Percentiles rank a stretch among this genome's conserved stretches.
These are phyloP conservation scores for Agelas oroides DNA, from an alignment of 37 sponge, comb jelly and placozoan species.

Conservation along the genomic window DNA sequence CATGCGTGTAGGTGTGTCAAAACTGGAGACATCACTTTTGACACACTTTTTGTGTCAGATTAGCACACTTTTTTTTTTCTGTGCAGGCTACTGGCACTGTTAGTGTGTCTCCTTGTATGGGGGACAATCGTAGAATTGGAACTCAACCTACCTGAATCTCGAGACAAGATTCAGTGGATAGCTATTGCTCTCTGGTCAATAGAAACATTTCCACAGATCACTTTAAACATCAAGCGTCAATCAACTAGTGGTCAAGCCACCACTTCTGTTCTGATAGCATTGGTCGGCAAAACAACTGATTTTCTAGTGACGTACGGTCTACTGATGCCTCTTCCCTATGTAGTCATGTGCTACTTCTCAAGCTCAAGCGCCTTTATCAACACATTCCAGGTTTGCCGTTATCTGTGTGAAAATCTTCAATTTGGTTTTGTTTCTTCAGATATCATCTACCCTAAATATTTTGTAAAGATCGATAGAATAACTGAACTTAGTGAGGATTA, in stretches of 20 bases:
- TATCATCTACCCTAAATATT: too few species aligned
- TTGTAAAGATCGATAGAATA: too few species aligned
- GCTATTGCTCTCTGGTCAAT: constrained; percentile 57
- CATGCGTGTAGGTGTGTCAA: too few species aligned
- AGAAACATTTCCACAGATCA: constrained; percentile 58
- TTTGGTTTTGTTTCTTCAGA: too few species aligned
- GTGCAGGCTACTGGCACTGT: constrained; percentile 35
- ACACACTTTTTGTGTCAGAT: too few species aligned
- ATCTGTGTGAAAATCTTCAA: neutral
- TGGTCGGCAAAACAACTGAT: constrained; percentile 57
- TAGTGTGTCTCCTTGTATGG: constrained; percentile 57
- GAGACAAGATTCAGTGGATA: constrained; percentile 44
- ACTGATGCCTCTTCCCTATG: constrained; percentile 38
- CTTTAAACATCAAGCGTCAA: constrained; percentile 34
- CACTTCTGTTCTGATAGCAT: constrained; percentile 37
- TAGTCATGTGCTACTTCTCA: constrained; percentile 61
- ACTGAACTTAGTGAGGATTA: too few species aligned
- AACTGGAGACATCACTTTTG: too few species aligned
- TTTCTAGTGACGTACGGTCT: constrained; percentile 52
- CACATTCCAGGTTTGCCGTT: constrained; percentile 37
- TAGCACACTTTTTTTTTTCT: too few species aligned
- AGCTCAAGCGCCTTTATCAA: constrained; percentile 44
- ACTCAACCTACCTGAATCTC: constrained; percentile 9
- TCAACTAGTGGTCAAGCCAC: constrained; percentile 52
- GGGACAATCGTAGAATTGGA: constrained; percentile 41